A percentile compares a stretch with the other conserved stretches of the same genome.
These are phyloP conservation scores for Sceloporus tristichus DNA, from an alignment of 2,113 vertebrate species.

Conservation along the genomic window DNA sequence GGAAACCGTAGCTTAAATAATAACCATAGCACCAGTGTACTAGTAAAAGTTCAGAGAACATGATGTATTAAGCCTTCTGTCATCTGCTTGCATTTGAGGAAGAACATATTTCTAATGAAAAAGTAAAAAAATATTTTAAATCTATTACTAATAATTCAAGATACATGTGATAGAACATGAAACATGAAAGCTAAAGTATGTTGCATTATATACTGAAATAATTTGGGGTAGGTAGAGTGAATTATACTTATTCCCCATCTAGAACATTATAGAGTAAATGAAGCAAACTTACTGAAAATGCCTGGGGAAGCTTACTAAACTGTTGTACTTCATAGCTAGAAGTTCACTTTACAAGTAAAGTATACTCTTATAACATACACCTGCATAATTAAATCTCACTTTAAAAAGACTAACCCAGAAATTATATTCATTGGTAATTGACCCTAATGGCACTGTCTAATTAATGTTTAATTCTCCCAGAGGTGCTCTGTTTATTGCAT, in stretches of 20 bases:
- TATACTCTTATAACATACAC: not conserved
- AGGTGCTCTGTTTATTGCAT: not conserved
- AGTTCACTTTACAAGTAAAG: not conserved
- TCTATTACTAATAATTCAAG: constrained; percentile 1
- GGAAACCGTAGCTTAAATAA: constrained; percentile 27
- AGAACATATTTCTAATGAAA: not conserved
- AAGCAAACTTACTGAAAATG: not conserved
- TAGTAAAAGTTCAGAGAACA: not conserved
- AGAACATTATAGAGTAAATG: not conserved
- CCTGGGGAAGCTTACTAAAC: not conserved
- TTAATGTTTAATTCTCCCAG: not conserved
- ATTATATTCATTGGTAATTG: constrained; percentile 9
- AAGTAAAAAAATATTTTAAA: not conserved
- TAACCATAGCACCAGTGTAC: not conserved
- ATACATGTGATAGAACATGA: not conserved
- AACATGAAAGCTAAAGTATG: constrained; percentile 44
- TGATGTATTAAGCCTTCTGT: constrained; percentile 6
- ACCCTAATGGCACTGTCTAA: not conserved
- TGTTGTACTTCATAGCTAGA: not conserved
- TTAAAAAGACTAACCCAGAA: not conserved
- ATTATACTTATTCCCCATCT: not conserved
- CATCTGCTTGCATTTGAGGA: not conserved
- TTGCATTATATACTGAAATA: not conserved
- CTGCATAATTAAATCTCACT: not conserved
- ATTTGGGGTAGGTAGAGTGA: not conserved